Evolutionary conservation across 2,888 invertebrate species (phyloP).

Genomic region (Bellardia pandia): DNA sequence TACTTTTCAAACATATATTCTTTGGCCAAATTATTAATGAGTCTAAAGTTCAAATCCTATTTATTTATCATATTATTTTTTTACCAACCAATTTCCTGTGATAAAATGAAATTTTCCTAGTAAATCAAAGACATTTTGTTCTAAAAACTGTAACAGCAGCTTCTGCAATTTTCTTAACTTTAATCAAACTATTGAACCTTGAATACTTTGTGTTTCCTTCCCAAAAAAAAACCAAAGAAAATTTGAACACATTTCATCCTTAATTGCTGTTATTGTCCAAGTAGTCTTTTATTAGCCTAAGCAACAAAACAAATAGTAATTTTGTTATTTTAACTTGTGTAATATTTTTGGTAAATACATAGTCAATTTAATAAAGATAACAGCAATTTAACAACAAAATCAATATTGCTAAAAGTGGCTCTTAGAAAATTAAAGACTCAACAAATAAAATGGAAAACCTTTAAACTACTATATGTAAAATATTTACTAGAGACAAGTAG

Average conservation of each 20-base stretch:
- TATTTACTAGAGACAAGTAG: background rate
- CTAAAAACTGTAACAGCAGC: background rate
- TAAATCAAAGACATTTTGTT: background rate
- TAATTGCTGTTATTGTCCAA: conserved; percentile 31
- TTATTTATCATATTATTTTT: too few species aligned
- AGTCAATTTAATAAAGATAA: conserved; percentile 28
- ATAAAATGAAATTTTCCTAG: too few species aligned
- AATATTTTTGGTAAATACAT: conserved; percentile 18
- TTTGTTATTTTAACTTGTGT: conserved; percentile 10
- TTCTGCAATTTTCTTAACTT: background rate
- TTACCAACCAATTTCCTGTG: too few species aligned
- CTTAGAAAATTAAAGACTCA: background rate
- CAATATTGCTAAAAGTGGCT: background rate
- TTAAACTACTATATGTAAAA: background rate
- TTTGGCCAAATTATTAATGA: too few species aligned
- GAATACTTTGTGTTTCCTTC: background rate
- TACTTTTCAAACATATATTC: too few species aligned
- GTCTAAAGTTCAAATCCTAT: too few species aligned
- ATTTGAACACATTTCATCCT: background rate
- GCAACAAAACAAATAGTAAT: background rate
- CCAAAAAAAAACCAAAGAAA: background rate
- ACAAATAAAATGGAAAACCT: background rate
- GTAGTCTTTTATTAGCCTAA: background rate
- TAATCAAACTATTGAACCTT: conserved; percentile 6
- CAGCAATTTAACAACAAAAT: conserved; percentile 25